These are phyloP conservation scores for Hesperia comma DNA, from an alignment of 2,888 invertebrate genomes.

Conservation along the genomic window DNA sequence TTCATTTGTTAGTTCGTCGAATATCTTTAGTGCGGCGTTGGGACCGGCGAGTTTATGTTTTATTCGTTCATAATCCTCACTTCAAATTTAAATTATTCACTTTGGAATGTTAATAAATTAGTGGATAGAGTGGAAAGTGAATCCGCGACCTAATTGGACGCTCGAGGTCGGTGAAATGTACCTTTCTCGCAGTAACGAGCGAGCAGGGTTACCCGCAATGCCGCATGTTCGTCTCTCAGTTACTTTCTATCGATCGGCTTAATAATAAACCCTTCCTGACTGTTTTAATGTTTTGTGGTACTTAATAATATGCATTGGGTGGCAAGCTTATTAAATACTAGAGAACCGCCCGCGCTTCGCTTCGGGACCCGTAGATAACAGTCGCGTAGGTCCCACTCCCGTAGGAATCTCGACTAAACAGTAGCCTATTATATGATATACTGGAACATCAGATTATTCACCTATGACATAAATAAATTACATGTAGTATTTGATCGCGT, in stretches of 20 bases:
- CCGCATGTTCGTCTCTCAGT: slow-evolving; percentile 43
- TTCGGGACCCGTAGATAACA: no score
- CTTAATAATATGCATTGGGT: not conserved
- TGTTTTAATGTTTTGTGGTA: slow-evolving; percentile 7
- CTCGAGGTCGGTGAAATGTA: slow-evolving; percentile 46
- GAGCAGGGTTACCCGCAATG: slow-evolving; percentile 40
- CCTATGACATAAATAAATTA: no score
- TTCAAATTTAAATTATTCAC: slow-evolving; percentile 58
- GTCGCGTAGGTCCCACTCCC: no score
- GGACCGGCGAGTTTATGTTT: slow-evolving; percentile 51
- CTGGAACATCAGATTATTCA: no score
- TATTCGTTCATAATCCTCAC: slow-evolving; percentile 57
- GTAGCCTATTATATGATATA: no score
- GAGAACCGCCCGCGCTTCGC: no score
- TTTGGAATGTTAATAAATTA: slow-evolving; percentile 61
- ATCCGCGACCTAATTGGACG: slow-evolving; percentile 55
- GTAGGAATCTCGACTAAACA: no score
- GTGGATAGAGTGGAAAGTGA: slow-evolving; percentile 53
- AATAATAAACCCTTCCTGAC: slow-evolving; percentile 26
- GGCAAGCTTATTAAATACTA: no score
- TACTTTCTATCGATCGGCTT: slow-evolving; percentile 34
- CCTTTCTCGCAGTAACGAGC: slow-evolving; percentile 44
- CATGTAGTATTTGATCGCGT: no score
- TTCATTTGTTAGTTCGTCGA: slow-evolving; percentile 50
- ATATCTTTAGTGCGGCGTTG: slow-evolving; percentile 50